Conservation (phyloP, 2,797 vertebrate genomes). For the Fratercula arctica region DNA sequence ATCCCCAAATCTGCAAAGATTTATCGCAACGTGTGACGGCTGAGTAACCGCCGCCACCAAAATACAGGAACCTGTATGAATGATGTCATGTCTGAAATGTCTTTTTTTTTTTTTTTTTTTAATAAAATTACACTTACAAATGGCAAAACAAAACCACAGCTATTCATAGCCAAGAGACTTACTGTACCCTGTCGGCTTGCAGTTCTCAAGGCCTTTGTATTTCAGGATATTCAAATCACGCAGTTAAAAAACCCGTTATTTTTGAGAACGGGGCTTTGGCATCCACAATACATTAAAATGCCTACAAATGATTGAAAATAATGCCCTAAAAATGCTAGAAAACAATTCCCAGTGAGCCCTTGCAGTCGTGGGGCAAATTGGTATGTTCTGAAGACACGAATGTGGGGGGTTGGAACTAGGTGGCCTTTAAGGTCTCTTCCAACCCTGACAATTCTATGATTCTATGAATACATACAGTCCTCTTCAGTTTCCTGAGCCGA, state of each 20-base stretch:
- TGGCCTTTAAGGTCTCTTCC: too few relatives aligned
- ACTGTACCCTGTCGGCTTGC: neutral
- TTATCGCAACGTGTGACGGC: neutral
- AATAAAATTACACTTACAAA: slow-evolving; percentile 22
- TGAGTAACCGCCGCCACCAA: slow-evolving; percentile 14
- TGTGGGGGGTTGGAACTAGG: neutral
- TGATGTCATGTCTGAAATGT: slow-evolving; percentile 63
- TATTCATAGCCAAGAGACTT: slow-evolving; percentile 25
- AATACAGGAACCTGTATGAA: slow-evolving; percentile 54
- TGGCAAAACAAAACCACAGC: slow-evolving; percentile 25
- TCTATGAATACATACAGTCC: neutral
- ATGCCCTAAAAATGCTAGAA: neutral
- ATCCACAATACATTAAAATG: neutral
- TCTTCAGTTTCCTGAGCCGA: neutral
- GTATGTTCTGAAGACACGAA: neutral
- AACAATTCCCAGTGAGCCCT: neutral
- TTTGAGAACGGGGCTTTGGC: neutral
- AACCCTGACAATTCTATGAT: too few relatives aligned
- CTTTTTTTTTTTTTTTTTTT: neutral
- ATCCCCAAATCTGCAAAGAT: slow-evolving; percentile 29
- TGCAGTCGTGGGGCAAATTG: neutral
- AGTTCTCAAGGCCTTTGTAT: neutral
- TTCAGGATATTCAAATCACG: neutral
- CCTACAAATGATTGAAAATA: neutral
- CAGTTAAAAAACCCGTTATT: neutral